These are phyloP conservation scores for Phylloscopus trochilus DNA, from an alignment of 2,113 vertebrate species.

Conservation along the genomic window DNA sequence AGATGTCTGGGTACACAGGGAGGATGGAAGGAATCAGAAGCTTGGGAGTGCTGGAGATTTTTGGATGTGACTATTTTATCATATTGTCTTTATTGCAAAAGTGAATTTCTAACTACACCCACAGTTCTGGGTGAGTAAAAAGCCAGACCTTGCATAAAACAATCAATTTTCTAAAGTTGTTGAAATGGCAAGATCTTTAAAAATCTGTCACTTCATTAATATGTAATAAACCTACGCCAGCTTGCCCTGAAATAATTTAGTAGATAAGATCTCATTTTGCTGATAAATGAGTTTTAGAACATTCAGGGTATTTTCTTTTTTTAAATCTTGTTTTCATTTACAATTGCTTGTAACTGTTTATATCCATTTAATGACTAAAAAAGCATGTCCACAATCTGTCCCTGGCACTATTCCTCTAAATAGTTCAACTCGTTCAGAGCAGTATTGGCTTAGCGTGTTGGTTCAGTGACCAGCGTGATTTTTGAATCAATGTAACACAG, in stretches of 20 bases:
- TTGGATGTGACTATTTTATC: not conserved
- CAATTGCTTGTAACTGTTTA: not conserved
- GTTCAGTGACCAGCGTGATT: conserved; percentile 8
- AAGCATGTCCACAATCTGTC: not conserved
- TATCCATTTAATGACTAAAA: conserved; percentile 22
- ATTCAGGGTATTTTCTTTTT: not conserved
- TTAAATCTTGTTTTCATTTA: not conserved
- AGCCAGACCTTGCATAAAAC: not conserved
- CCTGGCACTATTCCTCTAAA: conserved; percentile 21
- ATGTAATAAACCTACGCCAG: not conserved
- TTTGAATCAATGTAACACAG: conserved; percentile 6
- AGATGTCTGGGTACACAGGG: not conserved
- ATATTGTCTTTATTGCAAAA: not conserved
- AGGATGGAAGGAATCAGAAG: not conserved
- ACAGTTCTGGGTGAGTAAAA: not conserved
- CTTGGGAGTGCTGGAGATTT: not conserved
- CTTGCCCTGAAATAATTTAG: not conserved
- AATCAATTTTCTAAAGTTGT: not conserved
- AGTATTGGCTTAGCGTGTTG: not conserved
- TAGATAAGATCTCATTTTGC: not conserved
- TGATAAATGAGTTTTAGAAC: not conserved
- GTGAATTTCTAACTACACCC: not conserved
- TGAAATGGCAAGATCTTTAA: not conserved
- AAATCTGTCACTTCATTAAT: not conserved
- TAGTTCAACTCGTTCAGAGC: not conserved